phyloP scores from a whole-genome alignment of 1,140 invertebrate species.

The Drosophila kohkoa region DNA sequence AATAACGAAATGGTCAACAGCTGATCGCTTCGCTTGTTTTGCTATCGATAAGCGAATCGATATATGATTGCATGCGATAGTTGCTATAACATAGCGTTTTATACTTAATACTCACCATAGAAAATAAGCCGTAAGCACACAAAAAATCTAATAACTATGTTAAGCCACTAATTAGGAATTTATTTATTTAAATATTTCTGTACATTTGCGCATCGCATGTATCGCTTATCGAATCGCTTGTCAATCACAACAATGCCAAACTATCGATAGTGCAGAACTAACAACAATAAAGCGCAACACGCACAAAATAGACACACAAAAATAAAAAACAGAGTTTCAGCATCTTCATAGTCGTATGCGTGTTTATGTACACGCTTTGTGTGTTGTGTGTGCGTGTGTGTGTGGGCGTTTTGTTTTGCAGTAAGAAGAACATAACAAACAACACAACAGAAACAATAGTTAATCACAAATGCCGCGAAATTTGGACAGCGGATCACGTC shows the following conservation, averaged over 20 bases:
- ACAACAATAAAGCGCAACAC: conserved; percentile 49
- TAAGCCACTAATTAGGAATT: too few relatives aligned
- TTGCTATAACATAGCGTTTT: too few relatives aligned
- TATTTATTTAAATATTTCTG: too few relatives aligned
- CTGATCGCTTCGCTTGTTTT: too few relatives aligned
- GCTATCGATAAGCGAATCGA: too few relatives aligned
- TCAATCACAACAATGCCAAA: neutral
- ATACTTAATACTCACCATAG: too few relatives aligned
- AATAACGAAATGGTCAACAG: too few relatives aligned
- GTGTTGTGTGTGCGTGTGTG: conserved; percentile 8
- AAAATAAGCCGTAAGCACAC: too few relatives aligned
- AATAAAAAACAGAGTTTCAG: neutral
- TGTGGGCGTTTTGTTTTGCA: conserved; percentile 37
- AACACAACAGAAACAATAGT: neutral
- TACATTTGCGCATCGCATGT: too few relatives aligned
- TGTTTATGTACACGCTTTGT: neutral
- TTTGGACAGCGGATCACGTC: conserved; percentile 40
- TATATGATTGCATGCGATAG: too few relatives aligned
- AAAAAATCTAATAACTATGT: too few relatives aligned
- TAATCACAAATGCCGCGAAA: conserved; percentile 43
- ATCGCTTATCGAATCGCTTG: too few relatives aligned
- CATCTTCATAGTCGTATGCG: conserved; percentile 7
- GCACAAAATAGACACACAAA: conserved; percentile 50
- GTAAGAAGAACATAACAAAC: conserved; percentile 35
- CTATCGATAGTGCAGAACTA: conserved; percentile 44